phyloP scores from a whole-genome alignment of 2,797 vertebrate species.

The Pelodytes ibericus region DNA sequence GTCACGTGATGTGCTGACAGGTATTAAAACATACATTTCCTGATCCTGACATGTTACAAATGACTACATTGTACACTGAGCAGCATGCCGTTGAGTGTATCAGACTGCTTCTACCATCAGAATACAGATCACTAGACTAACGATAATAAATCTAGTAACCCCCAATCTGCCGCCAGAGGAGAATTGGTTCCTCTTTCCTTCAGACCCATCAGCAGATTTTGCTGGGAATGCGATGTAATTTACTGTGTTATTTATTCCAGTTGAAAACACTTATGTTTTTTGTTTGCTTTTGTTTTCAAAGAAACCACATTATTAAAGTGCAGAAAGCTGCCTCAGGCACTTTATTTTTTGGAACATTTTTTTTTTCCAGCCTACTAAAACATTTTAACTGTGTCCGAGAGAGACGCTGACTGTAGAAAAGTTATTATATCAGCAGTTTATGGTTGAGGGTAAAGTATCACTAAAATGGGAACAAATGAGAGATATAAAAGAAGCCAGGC shows the following conservation, averaged over 20 bases:
- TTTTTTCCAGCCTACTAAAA: conserved; percentile 62
- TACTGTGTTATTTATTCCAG: conserved; percentile 49
- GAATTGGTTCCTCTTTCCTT: too few species aligned
- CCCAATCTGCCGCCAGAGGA: too few species aligned
- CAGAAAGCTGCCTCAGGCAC: conserved; percentile 69
- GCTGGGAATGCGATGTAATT: conserved; percentile 20
- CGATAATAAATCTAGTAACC: too few species aligned
- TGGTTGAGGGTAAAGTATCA: background rate
- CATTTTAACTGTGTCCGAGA: conserved; percentile 61
- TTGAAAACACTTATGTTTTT: conserved; percentile 41
- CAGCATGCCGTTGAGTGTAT: too few species aligned
- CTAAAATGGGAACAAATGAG: background rate
- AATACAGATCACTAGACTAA: too few species aligned
- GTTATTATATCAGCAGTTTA: background rate
- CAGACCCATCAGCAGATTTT: background rate
- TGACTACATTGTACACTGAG: background rate
- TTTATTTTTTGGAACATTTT: conserved; percentile 64
- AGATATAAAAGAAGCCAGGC: background rate
- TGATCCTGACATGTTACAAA: background rate
- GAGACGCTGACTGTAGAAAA: background rate
- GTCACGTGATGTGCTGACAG: conserved; percentile 37
- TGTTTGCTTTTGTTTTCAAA: conserved; percentile 10
- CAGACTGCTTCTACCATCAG: too few species aligned
- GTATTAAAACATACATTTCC: conserved; percentile 3
- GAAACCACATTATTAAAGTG: conserved; percentile 66